Evolutionary conservation across 1,140 invertebrate species (phyloP), one percentile per base, ranked within the genome.

Genomic region (Sitobion miscanthi): DNA sequence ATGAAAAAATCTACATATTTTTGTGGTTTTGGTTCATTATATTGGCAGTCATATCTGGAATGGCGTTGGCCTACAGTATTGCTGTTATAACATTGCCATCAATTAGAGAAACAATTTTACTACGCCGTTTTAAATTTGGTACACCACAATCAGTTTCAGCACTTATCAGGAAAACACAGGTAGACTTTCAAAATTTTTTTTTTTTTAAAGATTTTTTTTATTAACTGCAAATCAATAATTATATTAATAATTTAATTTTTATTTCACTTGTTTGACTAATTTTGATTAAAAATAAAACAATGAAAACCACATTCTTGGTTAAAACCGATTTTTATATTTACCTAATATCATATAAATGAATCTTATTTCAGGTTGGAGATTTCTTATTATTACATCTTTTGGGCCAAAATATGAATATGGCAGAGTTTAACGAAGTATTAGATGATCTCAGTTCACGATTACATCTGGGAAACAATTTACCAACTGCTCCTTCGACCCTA

Each of bases 1-100:
- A 99, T 95, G 98, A 99, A 95, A 99, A 99, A 95, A 98, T 98
- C 94, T 99, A 98, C 95, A 98, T 98, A 94, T 98, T 98, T 96
- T 95, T 98, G 14, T 98, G 98, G 98, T 96, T 96, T 95, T 98
- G 98, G 98, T 98, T 99, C 94, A 97, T 99, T 62, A 96, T 99
- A 86, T 95, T 99, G 38, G 96, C 98, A 0, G 95, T 97, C 8
- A 95, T 98, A 35, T 97, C 97, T 4, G 97, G 96, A 0, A 94
- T 98, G 42, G 97, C 97, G 35, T 94, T 99, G 20, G 95, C 98
- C 2, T 99, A 98, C 95, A 98, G 98, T 20, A 96, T 97, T 82
- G 96, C 97, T 38, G 96, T 98, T 35, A 96, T 98, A 25, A 95
- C 98, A 87, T 95, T 98, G 94, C 98, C 98, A 8, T 97, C 96